Evolutionary conservation across 2,888 invertebrate species (phyloP).

Genomic region (Pollenia amentaria): DNA sequence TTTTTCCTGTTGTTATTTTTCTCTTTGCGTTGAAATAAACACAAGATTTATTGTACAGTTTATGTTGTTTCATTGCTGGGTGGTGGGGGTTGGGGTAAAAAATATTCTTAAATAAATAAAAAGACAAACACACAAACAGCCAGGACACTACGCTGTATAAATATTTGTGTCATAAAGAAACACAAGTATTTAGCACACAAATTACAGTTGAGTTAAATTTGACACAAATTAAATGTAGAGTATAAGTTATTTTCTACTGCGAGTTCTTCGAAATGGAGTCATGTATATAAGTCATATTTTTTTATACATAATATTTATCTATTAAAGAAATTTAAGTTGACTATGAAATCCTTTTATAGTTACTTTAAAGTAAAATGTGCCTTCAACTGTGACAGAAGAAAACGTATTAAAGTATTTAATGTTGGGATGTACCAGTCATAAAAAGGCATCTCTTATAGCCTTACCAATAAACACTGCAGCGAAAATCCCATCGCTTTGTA

Average conservation of each 20-base stretch:
- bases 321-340: no score
- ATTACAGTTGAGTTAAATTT: constrained; percentile 7
- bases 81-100: constrained; percentile 9
- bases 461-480: no score
- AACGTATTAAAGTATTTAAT: no score
- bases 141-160: background rate
- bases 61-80: background rate
- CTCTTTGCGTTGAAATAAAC: background rate
- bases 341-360: no score
- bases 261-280: background rate
- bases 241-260: background rate
- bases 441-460: no score
- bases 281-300: background rate
- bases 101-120: constrained; percentile 25
- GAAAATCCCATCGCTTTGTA: no score
- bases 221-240: background rate
- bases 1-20: background rate
- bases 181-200: constrained; percentile 13
- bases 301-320: no score
- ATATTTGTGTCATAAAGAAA: background rate
- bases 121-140: background rate
- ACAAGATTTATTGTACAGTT: constrained; percentile 3
- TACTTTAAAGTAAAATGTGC: no score
- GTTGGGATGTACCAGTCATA: no score
- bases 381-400: no score